A percentile compares a stretch with the other conserved stretches of the same genome.
Evolutionary conservation across 1,140 invertebrate genomes (phyloP).

Genomic region (Heliconius eleuchia): DNA sequence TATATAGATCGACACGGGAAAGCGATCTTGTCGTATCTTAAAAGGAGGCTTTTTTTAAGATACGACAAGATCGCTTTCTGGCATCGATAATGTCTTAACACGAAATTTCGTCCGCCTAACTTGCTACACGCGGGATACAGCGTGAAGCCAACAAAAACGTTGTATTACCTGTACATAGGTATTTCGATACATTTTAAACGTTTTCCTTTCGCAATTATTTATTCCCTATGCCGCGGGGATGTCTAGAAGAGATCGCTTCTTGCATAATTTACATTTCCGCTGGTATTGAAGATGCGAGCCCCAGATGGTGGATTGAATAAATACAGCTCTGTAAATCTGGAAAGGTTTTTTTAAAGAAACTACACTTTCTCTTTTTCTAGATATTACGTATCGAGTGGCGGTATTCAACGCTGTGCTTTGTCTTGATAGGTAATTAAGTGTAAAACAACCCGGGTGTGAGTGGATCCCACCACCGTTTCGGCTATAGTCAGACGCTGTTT

Average conservation of each 20-base stretch:
- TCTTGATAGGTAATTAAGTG: not conserved
- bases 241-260: not conserved
- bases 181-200: not conserved
- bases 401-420: not conserved
- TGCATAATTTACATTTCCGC: constrained; percentile 1
- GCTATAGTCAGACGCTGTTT: not conserved
- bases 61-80: too few species aligned
- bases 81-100: too few species aligned
- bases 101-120: too few species aligned
- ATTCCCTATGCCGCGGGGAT: not conserved
- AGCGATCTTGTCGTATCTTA: too few species aligned
- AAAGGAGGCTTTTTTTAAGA: too few species aligned
- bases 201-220: not conserved
- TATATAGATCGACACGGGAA: too few species aligned
- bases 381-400: too few species aligned
- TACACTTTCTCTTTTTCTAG: too few species aligned
- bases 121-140: too few species aligned
- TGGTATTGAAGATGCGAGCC: not conserved
- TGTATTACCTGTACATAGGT: not conserved
- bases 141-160: too few species aligned
- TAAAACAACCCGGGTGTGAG: too few species aligned
- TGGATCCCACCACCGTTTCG: not conserved
- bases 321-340: not conserved
- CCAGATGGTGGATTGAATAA: constrained; percentile 4
- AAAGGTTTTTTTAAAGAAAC: not conserved